Percentiles rank a stretch among this genome's conserved stretches.
Evolutionary conservation across 2,113 vertebrate genomes (phyloP).

Genomic region (Cacatua alba): DNA sequence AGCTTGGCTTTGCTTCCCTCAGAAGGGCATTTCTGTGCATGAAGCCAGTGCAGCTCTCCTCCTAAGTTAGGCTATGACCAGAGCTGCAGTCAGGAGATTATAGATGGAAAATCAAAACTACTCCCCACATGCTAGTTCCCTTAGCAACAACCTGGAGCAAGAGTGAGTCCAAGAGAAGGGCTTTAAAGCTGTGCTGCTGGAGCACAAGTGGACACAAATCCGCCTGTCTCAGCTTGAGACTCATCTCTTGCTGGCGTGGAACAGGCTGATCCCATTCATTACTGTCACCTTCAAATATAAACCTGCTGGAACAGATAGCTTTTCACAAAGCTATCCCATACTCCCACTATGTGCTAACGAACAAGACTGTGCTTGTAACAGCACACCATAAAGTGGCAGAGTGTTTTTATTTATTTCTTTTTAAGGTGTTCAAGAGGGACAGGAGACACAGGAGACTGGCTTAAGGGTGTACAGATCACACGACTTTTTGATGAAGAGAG

Average conservation of each 20-base stretch:
- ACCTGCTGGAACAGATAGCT: constrained; percentile 36
- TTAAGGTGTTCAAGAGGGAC: background rate
- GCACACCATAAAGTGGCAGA: background rate
- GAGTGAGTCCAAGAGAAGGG: background rate
- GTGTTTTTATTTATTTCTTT: background rate
- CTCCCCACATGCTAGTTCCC: background rate
- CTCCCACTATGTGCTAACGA: constrained; percentile 5
- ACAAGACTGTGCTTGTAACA: background rate
- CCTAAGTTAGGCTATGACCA: background rate
- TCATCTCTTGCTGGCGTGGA: background rate
- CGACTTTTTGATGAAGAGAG: background rate
- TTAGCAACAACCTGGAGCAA: background rate
- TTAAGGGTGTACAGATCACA: background rate
- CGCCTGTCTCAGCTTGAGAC: background rate
- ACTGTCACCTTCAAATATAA: constrained; percentile 28
- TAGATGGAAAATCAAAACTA: background rate
- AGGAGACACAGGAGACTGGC: background rate
- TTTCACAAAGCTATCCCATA: background rate
- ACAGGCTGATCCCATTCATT: constrained; percentile 25
- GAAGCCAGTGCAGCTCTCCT: constrained; percentile 6
- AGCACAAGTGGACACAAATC: background rate
- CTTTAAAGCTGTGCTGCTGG: background rate
- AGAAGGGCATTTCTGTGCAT: background rate
- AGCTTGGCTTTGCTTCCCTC: background rate
- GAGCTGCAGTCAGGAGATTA: background rate